Percentiles rank a stretch among this genome's conserved stretches.
Conservation (phyloP, 2,888 invertebrate species). For the Nomada lathburiana region DNA sequence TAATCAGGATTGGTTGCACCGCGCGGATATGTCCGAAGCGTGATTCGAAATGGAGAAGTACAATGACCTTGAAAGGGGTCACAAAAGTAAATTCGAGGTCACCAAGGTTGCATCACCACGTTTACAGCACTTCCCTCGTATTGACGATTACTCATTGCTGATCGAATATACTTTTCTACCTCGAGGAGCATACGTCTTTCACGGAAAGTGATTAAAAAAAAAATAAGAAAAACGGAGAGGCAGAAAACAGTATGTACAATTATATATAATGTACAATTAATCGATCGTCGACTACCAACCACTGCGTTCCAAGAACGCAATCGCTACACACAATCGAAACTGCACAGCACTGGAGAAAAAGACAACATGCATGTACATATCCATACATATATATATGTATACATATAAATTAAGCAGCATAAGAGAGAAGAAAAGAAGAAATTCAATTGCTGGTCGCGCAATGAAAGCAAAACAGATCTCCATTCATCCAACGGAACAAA, state of each 20-base stretch:
- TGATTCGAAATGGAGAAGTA: background rate
- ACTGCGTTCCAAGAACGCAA: slow-evolving; percentile 9
- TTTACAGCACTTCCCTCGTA: background rate
- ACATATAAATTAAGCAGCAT: slow-evolving; percentile 16
- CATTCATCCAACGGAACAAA: slow-evolving; percentile 47
- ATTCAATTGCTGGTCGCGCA: slow-evolving; percentile 28
- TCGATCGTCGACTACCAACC: background rate
- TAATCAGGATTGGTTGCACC: too few relatives aligned
- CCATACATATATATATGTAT: background rate
- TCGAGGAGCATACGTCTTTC: too few relatives aligned
- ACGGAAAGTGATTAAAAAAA: background rate
- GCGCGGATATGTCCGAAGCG: too few relatives aligned
- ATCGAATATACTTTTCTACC: too few relatives aligned
- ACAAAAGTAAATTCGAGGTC: slow-evolving; percentile 32
- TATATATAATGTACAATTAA: background rate
- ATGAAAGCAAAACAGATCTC: slow-evolving; percentile 30
- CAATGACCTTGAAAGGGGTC: slow-evolving; percentile 26
- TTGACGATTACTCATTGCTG: background rate
- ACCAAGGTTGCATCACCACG: slow-evolving; percentile 14
- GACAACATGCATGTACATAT: too few relatives aligned
- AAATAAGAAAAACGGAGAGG: background rate
- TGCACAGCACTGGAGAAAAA: background rate
- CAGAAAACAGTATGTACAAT: background rate
- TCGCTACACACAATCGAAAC: too few relatives aligned
- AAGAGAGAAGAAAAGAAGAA: slow-evolving; percentile 9